Evolutionary conservation across 1,140 invertebrate species (phyloP).

Genomic region (Argopecten irradians): DNA sequence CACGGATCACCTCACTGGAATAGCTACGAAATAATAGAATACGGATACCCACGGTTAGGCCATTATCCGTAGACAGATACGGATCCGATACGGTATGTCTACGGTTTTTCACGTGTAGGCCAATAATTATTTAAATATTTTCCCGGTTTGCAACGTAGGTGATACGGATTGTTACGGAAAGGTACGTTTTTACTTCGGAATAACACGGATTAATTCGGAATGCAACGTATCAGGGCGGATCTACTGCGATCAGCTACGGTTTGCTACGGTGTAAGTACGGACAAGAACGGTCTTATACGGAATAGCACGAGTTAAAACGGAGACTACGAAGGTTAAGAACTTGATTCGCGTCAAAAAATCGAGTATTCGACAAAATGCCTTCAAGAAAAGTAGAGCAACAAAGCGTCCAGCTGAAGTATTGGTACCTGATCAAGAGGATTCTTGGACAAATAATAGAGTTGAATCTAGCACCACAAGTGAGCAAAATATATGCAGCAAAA

Average conservation of each 20-base stretch:
- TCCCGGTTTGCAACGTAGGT: not conserved
- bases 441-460: too few relatives aligned
- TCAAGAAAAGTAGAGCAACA: too few relatives aligned
- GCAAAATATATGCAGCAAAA: too few relatives aligned
- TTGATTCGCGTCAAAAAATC: too few relatives aligned
- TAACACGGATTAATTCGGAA: not conserved
- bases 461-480: too few relatives aligned
- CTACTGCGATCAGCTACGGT: not conserved
- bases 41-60: too few relatives aligned
- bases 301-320: not conserved
- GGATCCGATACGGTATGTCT: not conserved
- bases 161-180: constrained; percentile 22
- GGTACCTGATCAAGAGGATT: too few relatives aligned
- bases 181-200: not conserved
- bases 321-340: too few relatives aligned
- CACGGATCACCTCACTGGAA: too few relatives aligned
- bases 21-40: too few relatives aligned
- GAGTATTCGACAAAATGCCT: too few relatives aligned
- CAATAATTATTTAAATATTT: not conserved
- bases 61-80: not conserved
- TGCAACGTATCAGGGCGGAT: not conserved
- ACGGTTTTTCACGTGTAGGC: constrained; percentile 6
- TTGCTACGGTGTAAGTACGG: not conserved
- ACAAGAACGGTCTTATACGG: not conserved
- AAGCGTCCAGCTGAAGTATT: too few relatives aligned